These are phyloP conservation scores for Aelia acuminata DNA, from an alignment of 2,888 invertebrate genomes.

Conservation along the genomic window DNA sequence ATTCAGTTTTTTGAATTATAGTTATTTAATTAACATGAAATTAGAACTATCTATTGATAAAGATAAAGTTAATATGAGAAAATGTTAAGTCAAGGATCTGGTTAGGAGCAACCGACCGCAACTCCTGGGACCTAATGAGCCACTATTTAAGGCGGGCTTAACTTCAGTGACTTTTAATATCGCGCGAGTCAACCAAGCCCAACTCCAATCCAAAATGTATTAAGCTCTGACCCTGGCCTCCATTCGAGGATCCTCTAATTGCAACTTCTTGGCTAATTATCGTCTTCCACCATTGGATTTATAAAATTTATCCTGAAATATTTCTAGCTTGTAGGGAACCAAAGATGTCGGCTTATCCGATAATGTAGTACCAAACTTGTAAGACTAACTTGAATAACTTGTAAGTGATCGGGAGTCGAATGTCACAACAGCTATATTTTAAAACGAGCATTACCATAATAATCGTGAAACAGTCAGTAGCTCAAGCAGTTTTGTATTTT, in stretches of 20 bases:
- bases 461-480: too few relatives aligned
- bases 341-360: background rate
- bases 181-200: background rate
- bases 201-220: slow-evolving; percentile 32
- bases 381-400: background rate
- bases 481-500: too few relatives aligned
- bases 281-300: background rate
- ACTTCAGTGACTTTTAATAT: slow-evolving; percentile 47
- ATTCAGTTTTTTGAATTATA: too few relatives aligned
- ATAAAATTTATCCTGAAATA: background rate
- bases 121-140: background rate
- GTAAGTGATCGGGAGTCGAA: too few relatives aligned
- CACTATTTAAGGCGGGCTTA: slow-evolving; percentile 32
- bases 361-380: background rate
- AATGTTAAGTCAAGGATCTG: background rate
- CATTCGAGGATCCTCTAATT: slow-evolving; percentile 10
- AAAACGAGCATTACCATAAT: too few relatives aligned
- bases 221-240: slow-evolving; percentile 26
- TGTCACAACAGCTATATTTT: too few relatives aligned
- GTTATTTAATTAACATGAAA: too few relatives aligned
- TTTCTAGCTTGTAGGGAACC: too few relatives aligned
- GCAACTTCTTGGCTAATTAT: background rate
- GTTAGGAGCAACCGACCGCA: background rate
- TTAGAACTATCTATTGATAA: too few relatives aligned
- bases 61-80: slow-evolving; percentile 24